Percentiles rank a stretch among this genome's conserved stretches.
These are phyloP conservation scores for Heterotis niloticus DNA, from an alignment of 2,113 vertebrate genomes.

Conservation along the genomic window DNA sequence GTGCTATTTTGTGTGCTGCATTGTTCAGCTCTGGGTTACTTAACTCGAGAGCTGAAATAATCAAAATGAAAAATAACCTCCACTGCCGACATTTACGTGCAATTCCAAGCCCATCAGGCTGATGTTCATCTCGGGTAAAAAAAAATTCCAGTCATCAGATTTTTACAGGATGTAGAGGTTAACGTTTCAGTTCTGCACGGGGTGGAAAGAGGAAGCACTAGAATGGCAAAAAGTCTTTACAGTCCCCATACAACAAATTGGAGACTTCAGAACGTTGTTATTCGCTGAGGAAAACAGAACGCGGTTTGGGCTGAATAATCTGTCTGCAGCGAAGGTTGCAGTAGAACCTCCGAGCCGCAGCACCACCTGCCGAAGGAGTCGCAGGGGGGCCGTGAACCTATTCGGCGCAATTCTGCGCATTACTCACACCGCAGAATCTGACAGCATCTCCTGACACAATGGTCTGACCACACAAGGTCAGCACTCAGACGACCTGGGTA, in stretches of 20 bases:
- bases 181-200: neutral
- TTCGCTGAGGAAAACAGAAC: neutral
- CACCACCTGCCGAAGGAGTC: neutral
- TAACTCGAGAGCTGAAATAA: no score
- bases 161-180: neutral
- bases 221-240: neutral
- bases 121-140: no score
- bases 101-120: neutral
- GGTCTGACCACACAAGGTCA: no score
- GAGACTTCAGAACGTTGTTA: no score
- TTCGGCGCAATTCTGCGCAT: neutral
- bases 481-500: neutral
- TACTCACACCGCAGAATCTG: neutral
- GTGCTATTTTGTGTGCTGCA: no score
- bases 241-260: no score
- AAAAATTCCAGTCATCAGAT: neutral
- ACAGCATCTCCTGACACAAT: neutral
- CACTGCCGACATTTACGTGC: neutral
- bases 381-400: neutral
- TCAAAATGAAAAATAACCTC: no score
- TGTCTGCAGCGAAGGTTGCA: neutral
- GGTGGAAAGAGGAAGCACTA: neutral
- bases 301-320: conserved; percentile 1
- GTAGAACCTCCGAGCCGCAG: neutral
- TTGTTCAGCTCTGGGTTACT: no score